Evolutionary conservation across 2,113 vertebrate species (phyloP).

Genomic region (Daubentonia madagascariensis): DNA sequence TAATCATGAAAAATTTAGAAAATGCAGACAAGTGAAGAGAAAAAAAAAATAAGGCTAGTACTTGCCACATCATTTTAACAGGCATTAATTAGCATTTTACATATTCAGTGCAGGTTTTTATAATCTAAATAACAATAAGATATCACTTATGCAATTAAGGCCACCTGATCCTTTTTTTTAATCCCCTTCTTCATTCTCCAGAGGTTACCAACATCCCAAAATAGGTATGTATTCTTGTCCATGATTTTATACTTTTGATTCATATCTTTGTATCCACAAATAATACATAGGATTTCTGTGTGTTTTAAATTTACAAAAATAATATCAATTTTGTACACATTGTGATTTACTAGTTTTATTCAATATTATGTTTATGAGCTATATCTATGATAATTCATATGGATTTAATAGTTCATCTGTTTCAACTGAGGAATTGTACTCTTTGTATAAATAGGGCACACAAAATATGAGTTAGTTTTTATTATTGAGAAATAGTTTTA

Average conservation of each 20-base stretch:
- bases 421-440: not conserved
- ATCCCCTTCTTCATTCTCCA: not conserved
- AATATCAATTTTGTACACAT: not conserved
- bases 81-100: not conserved
- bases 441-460: not conserved
- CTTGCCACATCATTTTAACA: not conserved
- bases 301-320: not conserved
- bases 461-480: not conserved
- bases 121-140: not conserved
- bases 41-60: not conserved
- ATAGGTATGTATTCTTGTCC: not conserved
- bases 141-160: not conserved
- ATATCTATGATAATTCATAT: not conserved
- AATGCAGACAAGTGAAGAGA: not conserved
- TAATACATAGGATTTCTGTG: not conserved
- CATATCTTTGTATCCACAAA: not conserved
- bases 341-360: not conserved
- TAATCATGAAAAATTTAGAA: not conserved
- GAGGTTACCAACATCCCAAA: not conserved
- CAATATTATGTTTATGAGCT: not conserved
- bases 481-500: not conserved
- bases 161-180: rapidly evolving
- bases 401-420: not conserved
- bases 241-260: not conserved
- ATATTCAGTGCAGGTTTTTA: not conserved